A percentile compares a stretch with the other conserved stretches of the same genome.
phyloP scores from a whole-genome alignment of 2,113 vertebrate genomes.

The Halcyon senegalensis region DNA sequence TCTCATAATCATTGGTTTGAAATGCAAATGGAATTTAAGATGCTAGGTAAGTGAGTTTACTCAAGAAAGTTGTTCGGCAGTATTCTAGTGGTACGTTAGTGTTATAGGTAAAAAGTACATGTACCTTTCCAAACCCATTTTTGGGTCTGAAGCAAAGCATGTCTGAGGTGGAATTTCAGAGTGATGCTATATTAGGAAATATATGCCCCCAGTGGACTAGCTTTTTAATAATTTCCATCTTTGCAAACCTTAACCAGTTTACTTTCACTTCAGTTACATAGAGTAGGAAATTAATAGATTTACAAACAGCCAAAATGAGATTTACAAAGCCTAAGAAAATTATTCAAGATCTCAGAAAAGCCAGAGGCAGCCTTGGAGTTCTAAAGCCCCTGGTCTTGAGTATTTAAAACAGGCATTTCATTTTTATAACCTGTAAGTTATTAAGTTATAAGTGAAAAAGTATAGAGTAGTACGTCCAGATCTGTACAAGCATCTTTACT shows the following conservation, averaged over 20 bases:
- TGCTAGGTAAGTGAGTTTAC: background rate
- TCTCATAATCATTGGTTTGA: slow-evolving; percentile 14
- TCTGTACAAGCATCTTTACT: background rate
- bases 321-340: slow-evolving; percentile 7
- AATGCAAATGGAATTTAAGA: slow-evolving; percentile 41
- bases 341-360: background rate
- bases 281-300: background rate
- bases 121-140: background rate
- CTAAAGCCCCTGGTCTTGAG: background rate
- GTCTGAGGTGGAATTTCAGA: slow-evolving; percentile 14
- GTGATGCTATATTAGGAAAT: background rate
- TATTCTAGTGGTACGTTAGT: background rate
- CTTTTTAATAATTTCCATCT: slow-evolving; percentile 27
- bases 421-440: slow-evolving; percentile 8
- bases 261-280: background rate
- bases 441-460: background rate
- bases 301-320: background rate
- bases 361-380: background rate
- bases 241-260: background rate
- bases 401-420: background rate
- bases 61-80: background rate
- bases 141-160: background rate
- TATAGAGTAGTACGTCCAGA: background rate
- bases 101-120: background rate
- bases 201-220: background rate